A percentile compares a stretch with the other conserved stretches of the same genome.
These are phyloP conservation scores for Drosophila helvetica DNA, from an alignment of 2,888 invertebrate genomes.

Conservation along the genomic window DNA sequence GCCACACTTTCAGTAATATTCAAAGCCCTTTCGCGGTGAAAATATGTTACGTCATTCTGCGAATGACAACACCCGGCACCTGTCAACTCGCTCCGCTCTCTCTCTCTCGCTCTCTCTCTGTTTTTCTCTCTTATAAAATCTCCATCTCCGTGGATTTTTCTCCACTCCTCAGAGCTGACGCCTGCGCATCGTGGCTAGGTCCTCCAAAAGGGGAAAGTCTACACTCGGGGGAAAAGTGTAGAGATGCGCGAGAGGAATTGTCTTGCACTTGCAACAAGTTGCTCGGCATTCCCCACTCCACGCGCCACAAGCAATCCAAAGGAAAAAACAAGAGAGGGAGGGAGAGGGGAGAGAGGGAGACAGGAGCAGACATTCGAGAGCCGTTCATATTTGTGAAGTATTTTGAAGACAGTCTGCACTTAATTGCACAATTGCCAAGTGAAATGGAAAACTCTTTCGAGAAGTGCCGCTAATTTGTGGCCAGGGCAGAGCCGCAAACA, in stretches of 20 bases:
- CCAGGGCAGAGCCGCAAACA: slow-evolving; percentile 36
- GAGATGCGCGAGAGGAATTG: slow-evolving; percentile 28
- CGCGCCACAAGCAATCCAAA: background rate
- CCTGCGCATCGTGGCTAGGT: slow-evolving; percentile 48
- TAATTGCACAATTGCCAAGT: slow-evolving; percentile 78
- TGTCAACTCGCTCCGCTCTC: background rate
- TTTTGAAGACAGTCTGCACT: slow-evolving; percentile 39
- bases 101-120: background rate
- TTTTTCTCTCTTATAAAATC: slow-evolving; percentile 14
- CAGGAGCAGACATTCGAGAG: background rate
- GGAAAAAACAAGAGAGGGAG: slow-evolving; percentile 7
- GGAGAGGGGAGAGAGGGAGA: background rate
- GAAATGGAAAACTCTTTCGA: slow-evolving; percentile 72
- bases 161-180: slow-evolving; percentile 28
- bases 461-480: slow-evolving; percentile 68
- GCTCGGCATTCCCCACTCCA: slow-evolving; percentile 18
- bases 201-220: slow-evolving; percentile 23
- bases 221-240: slow-evolving; percentile 15
- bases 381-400: background rate
- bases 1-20: background rate
- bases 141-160: slow-evolving; percentile 9
- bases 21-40: slow-evolving; percentile 10
- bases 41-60: slow-evolving; percentile 72
- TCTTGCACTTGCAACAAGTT: slow-evolving; percentile 69
- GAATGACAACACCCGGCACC: slow-evolving; percentile 66